Percentiles rank a stretch among this genome's conserved stretches.
Conservation (phyloP, 2,797 vertebrate species). For the Ctenosaura bakeri region DNA sequence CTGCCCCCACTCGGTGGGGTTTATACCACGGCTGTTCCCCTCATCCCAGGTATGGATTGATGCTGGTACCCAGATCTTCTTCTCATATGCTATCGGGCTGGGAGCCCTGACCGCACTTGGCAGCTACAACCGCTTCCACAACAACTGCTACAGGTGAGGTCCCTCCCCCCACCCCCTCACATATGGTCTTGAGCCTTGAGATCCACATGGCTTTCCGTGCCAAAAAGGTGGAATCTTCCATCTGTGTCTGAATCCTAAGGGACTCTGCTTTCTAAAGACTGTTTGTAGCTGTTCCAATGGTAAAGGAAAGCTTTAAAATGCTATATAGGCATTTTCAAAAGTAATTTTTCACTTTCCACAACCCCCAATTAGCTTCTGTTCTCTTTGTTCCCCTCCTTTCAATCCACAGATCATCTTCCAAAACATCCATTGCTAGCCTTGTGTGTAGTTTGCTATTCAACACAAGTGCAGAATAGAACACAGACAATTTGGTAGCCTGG, state of each 20-base stretch:
- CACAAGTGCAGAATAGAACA: background rate
- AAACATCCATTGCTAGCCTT: background rate
- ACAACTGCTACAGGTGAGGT: slow-evolving; percentile 96
- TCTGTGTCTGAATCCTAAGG: background rate
- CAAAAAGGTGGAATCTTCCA: background rate
- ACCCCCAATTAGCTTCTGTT: background rate
- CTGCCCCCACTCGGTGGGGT: background rate
- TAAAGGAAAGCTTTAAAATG: slow-evolving; percentile 10
- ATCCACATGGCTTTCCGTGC: background rate
- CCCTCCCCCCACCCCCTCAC: background rate
- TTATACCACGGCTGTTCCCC: background rate
- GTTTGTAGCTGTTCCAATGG: background rate
- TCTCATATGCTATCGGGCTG: slow-evolving; percentile 95
- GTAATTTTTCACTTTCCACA: background rate
- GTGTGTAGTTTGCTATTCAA: background rate
- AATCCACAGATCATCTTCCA: background rate
- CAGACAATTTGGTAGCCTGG: background rate
- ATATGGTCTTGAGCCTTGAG: background rate
- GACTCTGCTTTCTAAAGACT: background rate
- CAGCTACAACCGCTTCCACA: slow-evolving; percentile 98
- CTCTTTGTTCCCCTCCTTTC: background rate
- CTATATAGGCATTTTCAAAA: background rate
- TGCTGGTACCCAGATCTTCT: slow-evolving; percentile 96
- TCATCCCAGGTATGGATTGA: slow-evolving; percentile 94
- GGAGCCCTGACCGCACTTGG: slow-evolving; percentile 95